A percentile compares a stretch with the other conserved stretches of the same genome.
Evolutionary conservation across 2,113 vertebrate genomes (phyloP).

Genomic region (Myotis brandtii): DNA sequence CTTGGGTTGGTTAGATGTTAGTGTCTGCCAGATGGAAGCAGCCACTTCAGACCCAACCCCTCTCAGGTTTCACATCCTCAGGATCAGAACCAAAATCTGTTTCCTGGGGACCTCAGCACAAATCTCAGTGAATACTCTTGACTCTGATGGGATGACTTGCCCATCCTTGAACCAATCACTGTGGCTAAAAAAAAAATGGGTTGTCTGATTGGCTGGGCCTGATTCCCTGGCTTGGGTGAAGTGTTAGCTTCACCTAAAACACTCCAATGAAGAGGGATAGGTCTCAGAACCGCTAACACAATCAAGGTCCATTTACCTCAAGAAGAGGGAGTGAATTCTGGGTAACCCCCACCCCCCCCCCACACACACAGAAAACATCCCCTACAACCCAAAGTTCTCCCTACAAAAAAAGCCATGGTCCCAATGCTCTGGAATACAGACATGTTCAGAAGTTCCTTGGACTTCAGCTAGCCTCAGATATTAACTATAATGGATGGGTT

Average conservation of each 20-base stretch:
- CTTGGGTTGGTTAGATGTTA: background rate
- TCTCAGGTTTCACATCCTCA: background rate
- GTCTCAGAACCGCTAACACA: background rate
- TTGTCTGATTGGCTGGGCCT: background rate
- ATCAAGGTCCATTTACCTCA: background rate
- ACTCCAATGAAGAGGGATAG: background rate
- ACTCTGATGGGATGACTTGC: background rate
- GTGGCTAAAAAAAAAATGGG: background rate
- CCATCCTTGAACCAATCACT: background rate
- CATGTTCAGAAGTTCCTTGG: background rate
- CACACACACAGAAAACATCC: background rate
- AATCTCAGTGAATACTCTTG: background rate
- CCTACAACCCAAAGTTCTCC: accelerated
- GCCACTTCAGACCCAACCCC: background rate
- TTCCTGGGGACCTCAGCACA: background rate
- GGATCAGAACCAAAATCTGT: background rate
- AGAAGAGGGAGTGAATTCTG: background rate
- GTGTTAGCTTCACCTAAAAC: background rate
- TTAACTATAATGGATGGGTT: background rate
- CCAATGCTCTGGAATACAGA: background rate
- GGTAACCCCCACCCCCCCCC: too few relatives aligned
- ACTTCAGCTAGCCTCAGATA: background rate
- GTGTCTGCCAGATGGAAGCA: background rate
- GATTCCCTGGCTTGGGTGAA: background rate
- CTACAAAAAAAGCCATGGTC: background rate